phyloP scores from a whole-genome alignment of 2,888 invertebrate species.

The Limnephilus lunatus region DNA sequence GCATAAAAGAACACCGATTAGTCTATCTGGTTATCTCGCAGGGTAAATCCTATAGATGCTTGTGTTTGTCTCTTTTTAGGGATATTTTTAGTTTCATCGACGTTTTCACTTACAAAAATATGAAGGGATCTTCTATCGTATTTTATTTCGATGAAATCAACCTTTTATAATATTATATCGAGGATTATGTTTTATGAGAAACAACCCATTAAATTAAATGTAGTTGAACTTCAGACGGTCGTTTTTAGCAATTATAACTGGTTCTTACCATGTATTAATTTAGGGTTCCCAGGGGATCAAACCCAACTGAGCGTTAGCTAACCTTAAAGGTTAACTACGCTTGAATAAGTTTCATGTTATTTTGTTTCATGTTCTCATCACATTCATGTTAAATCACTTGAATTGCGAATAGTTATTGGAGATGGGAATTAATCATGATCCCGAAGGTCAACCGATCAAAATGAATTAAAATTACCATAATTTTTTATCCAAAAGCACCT shows the following conservation, averaged over 20 bases:
- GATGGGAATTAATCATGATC: not conserved
- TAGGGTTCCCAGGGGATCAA: constrained; percentile 33
- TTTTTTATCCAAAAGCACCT: not conserved
- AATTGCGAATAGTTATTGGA: not conserved
- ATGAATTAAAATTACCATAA: not conserved
- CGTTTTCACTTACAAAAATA: too few species aligned
- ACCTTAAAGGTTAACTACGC: not conserved
- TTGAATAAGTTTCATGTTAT: not conserved
- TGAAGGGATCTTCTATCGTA: not conserved
- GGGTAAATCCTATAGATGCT: too few species aligned
- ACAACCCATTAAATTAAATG: constrained; percentile 18
- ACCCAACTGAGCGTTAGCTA: not conserved
- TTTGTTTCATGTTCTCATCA: constrained; percentile 9
- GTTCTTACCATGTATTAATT: constrained; percentile 62
- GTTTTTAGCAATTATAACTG: constrained; percentile 61
- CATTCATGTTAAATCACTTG: not conserved
- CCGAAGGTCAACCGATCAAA: not conserved
- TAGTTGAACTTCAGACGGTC: constrained; percentile 46
- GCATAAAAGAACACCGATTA: too few species aligned
- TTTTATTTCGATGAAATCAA: not conserved
- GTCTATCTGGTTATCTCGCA: too few species aligned
- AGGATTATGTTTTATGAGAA: constrained; percentile 54
- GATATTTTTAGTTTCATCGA: too few species aligned
- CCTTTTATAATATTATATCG: constrained; percentile 61
- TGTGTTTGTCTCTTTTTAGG: too few species aligned